Evolutionary conservation across 1,140 invertebrate species (phyloP), one percentile per base, ranked within the genome.

Genomic region (Olivierus martensii): DNA sequence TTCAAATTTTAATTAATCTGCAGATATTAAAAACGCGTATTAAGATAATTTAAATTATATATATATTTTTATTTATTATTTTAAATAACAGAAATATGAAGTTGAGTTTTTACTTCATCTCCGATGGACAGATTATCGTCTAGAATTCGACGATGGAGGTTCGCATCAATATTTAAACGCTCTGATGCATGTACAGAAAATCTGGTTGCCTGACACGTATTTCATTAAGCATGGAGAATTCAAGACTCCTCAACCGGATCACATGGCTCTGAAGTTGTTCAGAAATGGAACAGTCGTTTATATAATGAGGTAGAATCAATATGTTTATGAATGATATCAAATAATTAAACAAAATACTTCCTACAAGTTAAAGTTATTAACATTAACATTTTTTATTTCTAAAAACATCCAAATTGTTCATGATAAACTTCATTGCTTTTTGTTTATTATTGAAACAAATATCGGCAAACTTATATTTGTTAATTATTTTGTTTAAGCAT

Each of bases 191-290:
- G 81, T 87, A 71, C 79, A 85, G 63, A 78, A 85, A 62, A 82
- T 92, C 64, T 92, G 87, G 87, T 76, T 89, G 60, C 87, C 88
- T 42, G 87, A 92, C 70, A 90, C 87, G 21, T 91, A 91, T 70
- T 91, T 91, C 73, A 90, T 91, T 66, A 91, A 91, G 82, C 87
- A 91, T 70, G 62, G 62, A 3, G 58, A 62, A 44, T 61, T 91
- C 71, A 89, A 90, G 74, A 82, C 87, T 70, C 84, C 86, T 37
- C 87, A 87, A 68, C 87, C 87, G 43, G 82, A 87, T 66, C 84
- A 91, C 74, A 88, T 92, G 63, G 84, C 87, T 54, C 76, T 92
- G 63, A 77, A 85, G 63, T 88, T 93, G 65, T 89, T 81, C 69
- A 79, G 83, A 61, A 90, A 92, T 66, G 88, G 88, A 66, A 90